These are phyloP conservation scores for Odontocerum albicorne DNA, from an alignment of 2,888 invertebrate genomes.

Conservation along the genomic window DNA sequence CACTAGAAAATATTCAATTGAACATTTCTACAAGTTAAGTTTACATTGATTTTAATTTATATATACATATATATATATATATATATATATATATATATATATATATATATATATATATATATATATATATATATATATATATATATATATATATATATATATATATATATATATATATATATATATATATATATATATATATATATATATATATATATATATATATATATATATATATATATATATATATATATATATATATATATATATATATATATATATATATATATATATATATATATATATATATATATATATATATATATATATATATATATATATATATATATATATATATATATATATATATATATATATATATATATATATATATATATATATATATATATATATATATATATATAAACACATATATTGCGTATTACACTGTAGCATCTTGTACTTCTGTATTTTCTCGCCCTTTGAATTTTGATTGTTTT, in stretches of 20 bases:
- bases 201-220: background rate
- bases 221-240: background rate
- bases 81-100: background rate
- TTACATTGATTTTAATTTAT: background rate
- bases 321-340: background rate
- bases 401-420: slow-evolving; percentile 1
- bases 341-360: background rate
- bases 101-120: background rate
- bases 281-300: background rate
- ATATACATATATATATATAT: background rate
- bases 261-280: background rate
- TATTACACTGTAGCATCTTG: too few species aligned
- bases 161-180: background rate
- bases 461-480: too few species aligned
- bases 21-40: too few species aligned
- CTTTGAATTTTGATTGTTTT: too few species aligned
- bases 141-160: background rate
- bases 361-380: slow-evolving; percentile 2
- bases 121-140: background rate
- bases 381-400: slow-evolving; percentile 11
- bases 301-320: background rate
- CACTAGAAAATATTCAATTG: too few species aligned
- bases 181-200: background rate
- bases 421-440: background rate
- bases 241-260: background rate